Evolutionary conservation across 1,140 invertebrate genomes (phyloP).

Genomic region (Microplitis demolitor): DNA sequence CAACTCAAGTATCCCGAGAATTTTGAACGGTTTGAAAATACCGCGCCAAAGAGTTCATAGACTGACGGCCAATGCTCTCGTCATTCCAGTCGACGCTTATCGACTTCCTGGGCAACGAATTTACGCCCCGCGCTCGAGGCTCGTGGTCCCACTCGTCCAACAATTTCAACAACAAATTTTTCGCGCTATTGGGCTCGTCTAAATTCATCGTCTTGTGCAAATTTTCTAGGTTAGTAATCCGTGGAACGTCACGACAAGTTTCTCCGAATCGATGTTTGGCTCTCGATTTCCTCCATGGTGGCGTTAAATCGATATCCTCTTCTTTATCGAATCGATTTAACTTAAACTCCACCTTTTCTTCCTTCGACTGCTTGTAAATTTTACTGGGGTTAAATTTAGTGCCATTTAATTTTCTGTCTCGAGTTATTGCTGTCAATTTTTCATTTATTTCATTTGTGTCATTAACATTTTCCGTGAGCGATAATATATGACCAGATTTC

Average conservation of each 20-base stretch:
- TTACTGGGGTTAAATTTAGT: conserved; percentile 53
- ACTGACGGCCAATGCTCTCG: conserved; percentile 51
- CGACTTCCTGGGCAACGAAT: conserved; percentile 44
- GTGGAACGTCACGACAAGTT: conserved; percentile 54
- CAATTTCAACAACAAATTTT: conserved; percentile 73
- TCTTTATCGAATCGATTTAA: conserved; percentile 29
- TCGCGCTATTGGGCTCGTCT: conserved; percentile 65
- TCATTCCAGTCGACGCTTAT: conserved; percentile 57
- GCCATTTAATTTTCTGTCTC: conserved; percentile 63
- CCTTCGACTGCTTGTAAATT: conserved; percentile 47
- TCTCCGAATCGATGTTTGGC: conserved; percentile 54
- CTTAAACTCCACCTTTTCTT: background rate
- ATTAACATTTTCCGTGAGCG: background rate
- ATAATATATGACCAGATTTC: too few species aligned
- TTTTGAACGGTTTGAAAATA: conserved; percentile 57
- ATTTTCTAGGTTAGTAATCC: conserved; percentile 51
- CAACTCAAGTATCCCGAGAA: too few species aligned
- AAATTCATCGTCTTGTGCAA: conserved; percentile 53
- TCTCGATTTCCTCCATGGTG: conserved; percentile 50
- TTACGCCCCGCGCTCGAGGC: conserved; percentile 21
- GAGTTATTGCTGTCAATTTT: conserved; percentile 73
- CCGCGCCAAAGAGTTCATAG: conserved; percentile 58
- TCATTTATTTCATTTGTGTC: conserved; percentile 63
- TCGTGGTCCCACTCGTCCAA: conserved; percentile 74
- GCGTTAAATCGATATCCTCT: conserved; percentile 43